Evolutionary conservation across 2,797 vertebrate genomes (phyloP).

Genomic region (Sitta carolinensis): DNA sequence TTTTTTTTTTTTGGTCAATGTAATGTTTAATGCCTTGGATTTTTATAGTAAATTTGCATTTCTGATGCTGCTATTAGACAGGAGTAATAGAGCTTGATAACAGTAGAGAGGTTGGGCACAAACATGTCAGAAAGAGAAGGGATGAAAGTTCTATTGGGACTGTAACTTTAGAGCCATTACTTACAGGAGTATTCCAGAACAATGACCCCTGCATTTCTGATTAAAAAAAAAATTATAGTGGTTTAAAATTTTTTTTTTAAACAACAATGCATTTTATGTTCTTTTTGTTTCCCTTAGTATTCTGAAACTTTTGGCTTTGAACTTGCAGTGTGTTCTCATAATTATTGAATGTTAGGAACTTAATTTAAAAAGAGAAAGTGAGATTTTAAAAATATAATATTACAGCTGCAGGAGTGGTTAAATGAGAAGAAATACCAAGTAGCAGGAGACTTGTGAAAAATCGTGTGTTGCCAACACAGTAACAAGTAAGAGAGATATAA

Average conservation of each 20-base stretch:
- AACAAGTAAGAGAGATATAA: neutral
- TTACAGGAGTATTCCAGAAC: neutral
- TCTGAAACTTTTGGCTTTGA: neutral
- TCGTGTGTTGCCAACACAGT: neutral
- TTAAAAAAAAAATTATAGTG: neutral
- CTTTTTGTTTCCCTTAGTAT: neutral
- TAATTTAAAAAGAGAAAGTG: neutral
- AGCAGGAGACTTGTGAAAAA: neutral
- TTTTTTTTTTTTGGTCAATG: neutral
- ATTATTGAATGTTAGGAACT: neutral
- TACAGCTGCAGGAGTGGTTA: neutral
- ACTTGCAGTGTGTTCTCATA: neutral
- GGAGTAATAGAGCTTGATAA: neutral
- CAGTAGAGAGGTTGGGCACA: neutral
- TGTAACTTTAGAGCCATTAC: neutral
- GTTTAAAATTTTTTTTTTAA: neutral
- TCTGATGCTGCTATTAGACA: neutral
- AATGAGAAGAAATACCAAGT: neutral
- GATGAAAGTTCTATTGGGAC: neutral
- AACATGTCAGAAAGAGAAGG: neutral
- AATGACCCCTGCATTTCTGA: neutral
- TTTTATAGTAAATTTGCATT: neutral
- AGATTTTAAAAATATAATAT: neutral
- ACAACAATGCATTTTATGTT: neutral
- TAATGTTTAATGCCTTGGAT: neutral